These are phyloP conservation scores for Harpagus bidentatus DNA, from an alignment of 2,113 vertebrate genomes.

Conservation along the genomic window DNA sequence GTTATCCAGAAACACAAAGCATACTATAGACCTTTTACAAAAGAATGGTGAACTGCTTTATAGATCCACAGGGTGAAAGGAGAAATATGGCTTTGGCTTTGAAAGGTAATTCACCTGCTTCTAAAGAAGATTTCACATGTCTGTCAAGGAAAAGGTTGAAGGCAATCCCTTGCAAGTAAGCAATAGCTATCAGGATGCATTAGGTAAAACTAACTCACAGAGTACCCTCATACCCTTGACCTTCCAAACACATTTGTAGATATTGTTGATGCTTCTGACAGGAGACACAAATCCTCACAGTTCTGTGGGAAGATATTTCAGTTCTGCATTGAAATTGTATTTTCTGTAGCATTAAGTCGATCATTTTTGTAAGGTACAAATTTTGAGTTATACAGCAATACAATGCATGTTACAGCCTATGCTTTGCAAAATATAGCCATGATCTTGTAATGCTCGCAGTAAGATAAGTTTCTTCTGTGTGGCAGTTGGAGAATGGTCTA, in stretches of 20 bases:
- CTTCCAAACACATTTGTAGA: slow-evolving; percentile 17
- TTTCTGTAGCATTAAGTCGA: not conserved
- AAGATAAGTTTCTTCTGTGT: not conserved
- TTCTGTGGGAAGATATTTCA: not conserved
- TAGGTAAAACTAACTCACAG: not conserved
- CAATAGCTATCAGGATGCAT: not conserved
- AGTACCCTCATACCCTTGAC: not conserved
- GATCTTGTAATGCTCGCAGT: not conserved
- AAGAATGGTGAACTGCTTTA: not conserved
- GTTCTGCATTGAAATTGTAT: not conserved
- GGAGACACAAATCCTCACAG: not conserved
- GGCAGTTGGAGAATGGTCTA: not conserved
- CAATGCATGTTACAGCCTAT: not conserved
- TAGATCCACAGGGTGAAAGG: not conserved
- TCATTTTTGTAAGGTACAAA: not conserved
- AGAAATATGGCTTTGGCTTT: not conserved
- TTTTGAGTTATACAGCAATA: not conserved
- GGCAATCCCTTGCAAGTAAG: not conserved
- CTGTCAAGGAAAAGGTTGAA: not conserved
- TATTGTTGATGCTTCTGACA: not conserved
- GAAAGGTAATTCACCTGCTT: not conserved
- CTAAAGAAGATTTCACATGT: not conserved
- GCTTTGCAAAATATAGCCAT: not conserved
- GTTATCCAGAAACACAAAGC: not conserved
- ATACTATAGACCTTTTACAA: not conserved